A percentile compares a stretch with the other conserved stretches of the same genome.
Evolutionary conservation across 2,113 vertebrate genomes (phyloP).

Genomic region (Antennarius striatus): DNA sequence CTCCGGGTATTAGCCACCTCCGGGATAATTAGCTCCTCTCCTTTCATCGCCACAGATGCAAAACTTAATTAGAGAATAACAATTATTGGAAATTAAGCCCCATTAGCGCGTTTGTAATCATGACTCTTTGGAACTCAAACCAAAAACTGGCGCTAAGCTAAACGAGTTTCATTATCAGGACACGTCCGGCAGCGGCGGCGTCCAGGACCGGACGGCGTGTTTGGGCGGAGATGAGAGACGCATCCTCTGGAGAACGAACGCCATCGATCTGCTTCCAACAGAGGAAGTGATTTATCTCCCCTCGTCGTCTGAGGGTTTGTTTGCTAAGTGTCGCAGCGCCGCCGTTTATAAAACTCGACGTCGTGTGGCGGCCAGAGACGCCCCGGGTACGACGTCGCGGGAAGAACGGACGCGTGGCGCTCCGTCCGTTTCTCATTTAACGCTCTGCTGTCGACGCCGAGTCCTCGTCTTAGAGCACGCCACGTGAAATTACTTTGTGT

Average conservation of each 20-base stretch:
- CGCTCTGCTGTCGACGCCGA: too few species aligned
- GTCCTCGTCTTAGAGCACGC: too few species aligned
- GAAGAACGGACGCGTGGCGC: too few species aligned
- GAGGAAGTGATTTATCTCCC: constrained; percentile 16
- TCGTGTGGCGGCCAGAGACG: too few species aligned
- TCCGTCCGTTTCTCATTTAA: too few species aligned
- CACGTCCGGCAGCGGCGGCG: neutral
- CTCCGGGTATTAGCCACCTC: constrained; percentile 62
- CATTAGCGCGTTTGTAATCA: constrained; percentile 73
- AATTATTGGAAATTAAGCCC: constrained; percentile 74
- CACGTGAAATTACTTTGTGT: too few species aligned
- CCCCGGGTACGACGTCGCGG: too few species aligned
- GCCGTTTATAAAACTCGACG: too few species aligned
- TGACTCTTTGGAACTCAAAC: constrained; percentile 49
- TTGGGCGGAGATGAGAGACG: neutral
- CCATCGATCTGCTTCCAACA: neutral
- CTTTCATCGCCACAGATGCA: constrained; percentile 54
- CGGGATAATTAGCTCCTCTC: constrained; percentile 72
- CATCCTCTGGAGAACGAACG: neutral
- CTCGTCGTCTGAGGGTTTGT: too few species aligned
- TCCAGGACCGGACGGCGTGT: neutral
- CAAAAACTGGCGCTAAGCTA: constrained; percentile 11
- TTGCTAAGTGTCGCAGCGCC: too few species aligned
- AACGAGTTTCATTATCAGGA: too few species aligned
- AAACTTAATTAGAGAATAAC: constrained; percentile 75